phyloP scores from a whole-genome alignment of 2,888 invertebrate species.

The Orthosia incerta region DNA sequence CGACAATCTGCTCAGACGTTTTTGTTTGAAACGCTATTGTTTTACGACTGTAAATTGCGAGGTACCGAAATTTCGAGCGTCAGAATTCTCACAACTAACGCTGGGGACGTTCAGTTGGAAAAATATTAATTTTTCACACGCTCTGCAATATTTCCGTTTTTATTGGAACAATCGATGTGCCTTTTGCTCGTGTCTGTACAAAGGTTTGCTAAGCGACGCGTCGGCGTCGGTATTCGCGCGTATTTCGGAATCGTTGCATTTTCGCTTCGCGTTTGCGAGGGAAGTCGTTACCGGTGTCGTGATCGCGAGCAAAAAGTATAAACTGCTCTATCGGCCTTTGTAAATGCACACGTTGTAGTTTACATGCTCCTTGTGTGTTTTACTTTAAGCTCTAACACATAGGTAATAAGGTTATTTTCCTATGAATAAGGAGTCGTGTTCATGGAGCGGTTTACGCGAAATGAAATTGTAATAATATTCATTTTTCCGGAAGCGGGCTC shows the following conservation, averaged over 20 bases:
- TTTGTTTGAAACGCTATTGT: slow-evolving; percentile 60
- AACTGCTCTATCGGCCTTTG: slow-evolving; percentile 75
- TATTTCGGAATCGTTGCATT: slow-evolving; percentile 80
- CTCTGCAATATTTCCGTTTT: slow-evolving; percentile 82
- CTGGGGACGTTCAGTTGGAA: slow-evolving; percentile 70
- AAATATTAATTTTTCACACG: slow-evolving; percentile 83
- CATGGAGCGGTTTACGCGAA: slow-evolving; percentile 48
- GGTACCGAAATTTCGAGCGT: slow-evolving; percentile 67
- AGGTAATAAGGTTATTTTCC: slow-evolving; percentile 55
- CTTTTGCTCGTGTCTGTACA: slow-evolving; percentile 78
- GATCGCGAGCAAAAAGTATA: slow-evolving; percentile 78
- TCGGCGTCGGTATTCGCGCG: slow-evolving; percentile 73
- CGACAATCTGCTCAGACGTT: slow-evolving; percentile 68
- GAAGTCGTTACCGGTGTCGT: slow-evolving; percentile 84
- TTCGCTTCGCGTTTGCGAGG: slow-evolving; percentile 78
- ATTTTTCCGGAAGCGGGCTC: slow-evolving; percentile 63
- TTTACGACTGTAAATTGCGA: slow-evolving; percentile 67
- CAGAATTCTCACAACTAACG: slow-evolving; percentile 66
- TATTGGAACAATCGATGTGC: slow-evolving; percentile 82
- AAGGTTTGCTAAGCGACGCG: slow-evolving; percentile 73
- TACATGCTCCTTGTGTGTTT: slow-evolving; percentile 42
- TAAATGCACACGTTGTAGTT: slow-evolving; percentile 72
- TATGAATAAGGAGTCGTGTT: slow-evolving; percentile 37
- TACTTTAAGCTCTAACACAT: slow-evolving; percentile 53
- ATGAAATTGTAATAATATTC: slow-evolving; percentile 67